Evolutionary conservation across 1,140 invertebrate species (phyloP).

Genomic region (Colletes gigas): DNA sequence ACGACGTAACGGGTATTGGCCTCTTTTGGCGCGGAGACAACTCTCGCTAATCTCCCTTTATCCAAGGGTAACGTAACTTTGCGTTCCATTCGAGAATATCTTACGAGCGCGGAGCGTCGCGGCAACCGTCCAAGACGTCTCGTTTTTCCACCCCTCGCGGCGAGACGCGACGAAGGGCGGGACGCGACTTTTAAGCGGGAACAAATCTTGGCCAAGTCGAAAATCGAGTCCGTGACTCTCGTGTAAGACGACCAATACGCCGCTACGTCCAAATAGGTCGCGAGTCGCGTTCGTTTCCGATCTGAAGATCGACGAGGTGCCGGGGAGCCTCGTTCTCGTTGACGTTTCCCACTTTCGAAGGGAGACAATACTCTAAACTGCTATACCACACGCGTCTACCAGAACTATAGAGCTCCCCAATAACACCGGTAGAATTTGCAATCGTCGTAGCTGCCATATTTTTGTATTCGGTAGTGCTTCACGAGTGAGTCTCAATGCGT

Average conservation of each 20-base stretch:
- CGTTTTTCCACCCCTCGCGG: conserved; percentile 29
- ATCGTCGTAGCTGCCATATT: too few relatives aligned
- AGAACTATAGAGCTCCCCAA: too few relatives aligned
- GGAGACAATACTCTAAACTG: too few relatives aligned
- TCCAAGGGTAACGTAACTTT: conserved; percentile 63
- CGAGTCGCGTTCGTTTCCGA: conserved; percentile 17
- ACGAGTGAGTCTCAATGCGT: too few relatives aligned
- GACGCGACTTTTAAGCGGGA: conserved; percentile 27
- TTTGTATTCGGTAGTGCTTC: too few relatives aligned
- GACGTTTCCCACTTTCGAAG: neutral
- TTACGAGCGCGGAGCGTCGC: conserved; percentile 58
- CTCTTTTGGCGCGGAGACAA: conserved; percentile 69
- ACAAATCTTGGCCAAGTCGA: conserved; percentile 44
- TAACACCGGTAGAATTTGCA: too few relatives aligned
- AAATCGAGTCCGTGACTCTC: conserved; percentile 38
- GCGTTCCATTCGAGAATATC: conserved; percentile 63
- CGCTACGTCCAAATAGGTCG: conserved; percentile 8
- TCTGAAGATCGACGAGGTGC: conserved; percentile 12
- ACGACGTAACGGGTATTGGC: conserved; percentile 61
- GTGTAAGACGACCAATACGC: neutral
- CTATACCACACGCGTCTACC: too few relatives aligned
- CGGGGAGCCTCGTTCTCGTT: neutral
- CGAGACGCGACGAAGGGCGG: neutral
- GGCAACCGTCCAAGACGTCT: conserved; percentile 58
- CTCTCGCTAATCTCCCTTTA: conserved; percentile 70